Conservation (phyloP, 2,113 vertebrate genomes). For the Protobothrops mucrosquamatus region DNA sequence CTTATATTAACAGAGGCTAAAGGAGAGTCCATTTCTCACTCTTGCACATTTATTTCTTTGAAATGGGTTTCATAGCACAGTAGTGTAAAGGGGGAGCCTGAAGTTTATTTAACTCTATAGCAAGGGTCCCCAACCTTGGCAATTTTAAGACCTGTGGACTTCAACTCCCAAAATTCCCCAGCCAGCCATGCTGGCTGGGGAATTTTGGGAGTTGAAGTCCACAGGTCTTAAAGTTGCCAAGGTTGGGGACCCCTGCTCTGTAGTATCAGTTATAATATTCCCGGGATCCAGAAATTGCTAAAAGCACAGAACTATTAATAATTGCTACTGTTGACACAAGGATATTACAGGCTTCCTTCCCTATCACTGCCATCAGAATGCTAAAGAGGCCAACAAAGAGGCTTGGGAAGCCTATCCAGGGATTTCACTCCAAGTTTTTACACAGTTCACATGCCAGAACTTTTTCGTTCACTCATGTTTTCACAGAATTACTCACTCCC, state of each 20-base stretch:
- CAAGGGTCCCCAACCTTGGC: too few relatives aligned
- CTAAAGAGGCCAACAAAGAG: not conserved
- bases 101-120: not conserved
- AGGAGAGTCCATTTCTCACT: not conserved
- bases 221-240: too few relatives aligned
- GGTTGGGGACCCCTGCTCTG: not conserved
- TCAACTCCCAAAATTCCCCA: too few relatives aligned
- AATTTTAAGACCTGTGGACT: too few relatives aligned
- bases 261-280: slow-evolving; percentile 1
- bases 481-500: not conserved
- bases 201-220: too few relatives aligned
- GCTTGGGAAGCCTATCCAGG: not conserved
- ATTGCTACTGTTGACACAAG: slow-evolving; percentile 16
- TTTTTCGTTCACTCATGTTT: slow-evolving; percentile 13
- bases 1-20: not conserved
- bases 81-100: not conserved
- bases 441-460: accelerated
- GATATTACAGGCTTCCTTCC: slow-evolving; percentile 22
- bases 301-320: slow-evolving; percentile 49
- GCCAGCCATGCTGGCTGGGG: too few relatives aligned
- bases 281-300: slow-evolving; percentile 11
- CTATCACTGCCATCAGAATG: slow-evolving; percentile 15
- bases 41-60: not conserved
- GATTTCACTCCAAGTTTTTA: not conserved
- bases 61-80: slow-evolving; percentile 1